Conservation (phyloP, 2,797 vertebrate genomes). For the Ceyx erithaca region DNA sequence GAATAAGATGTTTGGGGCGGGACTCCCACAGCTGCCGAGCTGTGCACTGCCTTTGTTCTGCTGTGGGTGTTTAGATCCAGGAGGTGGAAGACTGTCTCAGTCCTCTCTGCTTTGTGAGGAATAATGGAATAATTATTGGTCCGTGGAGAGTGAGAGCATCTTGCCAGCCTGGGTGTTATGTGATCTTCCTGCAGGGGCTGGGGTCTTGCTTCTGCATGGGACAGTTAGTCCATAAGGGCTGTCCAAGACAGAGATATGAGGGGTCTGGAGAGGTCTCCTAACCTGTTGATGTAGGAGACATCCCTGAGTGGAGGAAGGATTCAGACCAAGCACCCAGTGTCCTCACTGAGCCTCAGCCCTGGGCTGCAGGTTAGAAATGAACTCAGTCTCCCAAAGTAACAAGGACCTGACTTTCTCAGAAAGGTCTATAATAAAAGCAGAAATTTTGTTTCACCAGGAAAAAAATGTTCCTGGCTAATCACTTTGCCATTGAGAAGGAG, state of each 20-base stretch:
- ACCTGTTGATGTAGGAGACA: background rate
- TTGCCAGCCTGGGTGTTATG: background rate
- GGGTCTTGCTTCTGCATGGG: background rate
- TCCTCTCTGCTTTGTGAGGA: background rate
- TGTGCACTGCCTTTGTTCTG: constrained; percentile 19
- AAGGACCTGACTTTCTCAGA: background rate
- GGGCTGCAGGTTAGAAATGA: background rate
- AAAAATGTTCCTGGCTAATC: background rate
- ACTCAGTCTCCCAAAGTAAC: background rate
- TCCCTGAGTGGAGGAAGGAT: background rate
- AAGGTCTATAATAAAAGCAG: background rate
- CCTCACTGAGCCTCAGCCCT: background rate
- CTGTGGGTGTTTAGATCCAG: background rate
- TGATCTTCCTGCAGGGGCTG: background rate
- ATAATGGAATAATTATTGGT: background rate
- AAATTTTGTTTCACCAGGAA: background rate
- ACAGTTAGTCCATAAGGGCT: background rate
- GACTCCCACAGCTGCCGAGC: background rate
- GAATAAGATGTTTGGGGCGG: constrained; percentile 15
- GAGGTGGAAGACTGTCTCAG: background rate
- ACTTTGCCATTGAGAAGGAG: background rate
- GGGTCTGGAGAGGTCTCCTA: background rate
- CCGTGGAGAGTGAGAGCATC: background rate
- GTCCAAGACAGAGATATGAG: background rate
- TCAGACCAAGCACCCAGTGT: background rate